phyloP scores from a whole-genome alignment of 1,140 invertebrate species.

The Neuroterus valhalla region DNA sequence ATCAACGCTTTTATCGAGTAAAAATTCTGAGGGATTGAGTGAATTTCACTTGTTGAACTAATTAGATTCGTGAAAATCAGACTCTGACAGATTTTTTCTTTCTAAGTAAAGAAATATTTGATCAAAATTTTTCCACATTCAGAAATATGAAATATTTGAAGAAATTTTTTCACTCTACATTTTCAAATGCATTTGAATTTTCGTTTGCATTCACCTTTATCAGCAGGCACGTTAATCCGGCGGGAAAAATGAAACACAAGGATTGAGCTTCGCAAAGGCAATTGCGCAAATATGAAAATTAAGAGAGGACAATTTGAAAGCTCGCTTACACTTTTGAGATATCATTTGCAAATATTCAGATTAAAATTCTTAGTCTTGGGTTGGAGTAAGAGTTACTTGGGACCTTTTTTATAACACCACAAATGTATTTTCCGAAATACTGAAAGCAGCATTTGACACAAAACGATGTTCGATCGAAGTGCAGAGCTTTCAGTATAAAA shows the following conservation, averaged over 20 bases:
- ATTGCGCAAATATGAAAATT: background rate
- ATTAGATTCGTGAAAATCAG: too few species aligned
- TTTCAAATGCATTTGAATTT: background rate
- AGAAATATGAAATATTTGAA: background rate
- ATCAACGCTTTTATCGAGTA: background rate
- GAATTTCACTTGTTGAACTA: background rate
- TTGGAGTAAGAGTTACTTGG: too few species aligned
- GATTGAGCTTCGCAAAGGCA: constrained; percentile 3
- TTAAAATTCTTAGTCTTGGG: too few species aligned
- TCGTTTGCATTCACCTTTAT: constrained; percentile 6
- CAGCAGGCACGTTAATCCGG: constrained; percentile 19
- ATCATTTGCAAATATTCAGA: too few species aligned
- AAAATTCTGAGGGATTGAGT: background rate
- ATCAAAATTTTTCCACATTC: background rate
- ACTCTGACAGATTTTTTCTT: too few species aligned
- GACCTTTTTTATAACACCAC: too few species aligned
- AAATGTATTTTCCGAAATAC: too few species aligned
- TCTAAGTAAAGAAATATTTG: background rate
- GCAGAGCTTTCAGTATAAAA: too few species aligned
- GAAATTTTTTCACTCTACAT: background rate
- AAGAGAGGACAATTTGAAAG: too few species aligned
- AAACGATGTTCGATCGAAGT: too few species aligned
- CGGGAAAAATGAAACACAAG: constrained; percentile 10
- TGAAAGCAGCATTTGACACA: too few species aligned
- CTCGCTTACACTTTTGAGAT: too few species aligned